A percentile compares a stretch with the other conserved stretches of the same genome.
phyloP scores from a whole-genome alignment of 2,797 vertebrate species.

The Typhlichthys subterraneus region DNA sequence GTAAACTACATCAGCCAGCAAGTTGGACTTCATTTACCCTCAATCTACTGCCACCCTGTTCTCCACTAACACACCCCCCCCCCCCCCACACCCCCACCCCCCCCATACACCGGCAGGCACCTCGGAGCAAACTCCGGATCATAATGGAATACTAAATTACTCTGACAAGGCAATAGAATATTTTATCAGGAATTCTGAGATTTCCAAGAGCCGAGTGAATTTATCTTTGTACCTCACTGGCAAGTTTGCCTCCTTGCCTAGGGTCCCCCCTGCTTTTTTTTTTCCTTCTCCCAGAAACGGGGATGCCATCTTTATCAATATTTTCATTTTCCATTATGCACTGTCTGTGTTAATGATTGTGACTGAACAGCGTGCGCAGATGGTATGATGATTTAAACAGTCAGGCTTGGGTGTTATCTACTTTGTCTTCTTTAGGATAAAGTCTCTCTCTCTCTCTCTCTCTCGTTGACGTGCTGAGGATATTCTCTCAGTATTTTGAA shows the following conservation, averaged over 20 bases:
- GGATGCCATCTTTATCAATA: constrained; percentile 58
- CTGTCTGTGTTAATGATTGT: constrained; percentile 49
- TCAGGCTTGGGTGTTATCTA: constrained; percentile 32
- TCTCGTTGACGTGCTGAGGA: not conserved
- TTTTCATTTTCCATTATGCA: constrained; percentile 58
- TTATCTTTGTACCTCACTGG: constrained; percentile 44
- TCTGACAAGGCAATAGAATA: constrained; percentile 63
- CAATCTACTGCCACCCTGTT: constrained; percentile 27
- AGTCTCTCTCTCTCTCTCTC: constrained; percentile 25
- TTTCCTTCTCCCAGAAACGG: constrained; percentile 22
- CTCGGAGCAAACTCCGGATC: constrained; percentile 41
- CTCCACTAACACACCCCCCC: constrained; percentile 4
- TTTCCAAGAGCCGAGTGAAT: constrained; percentile 50
- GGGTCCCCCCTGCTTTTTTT: constrained; percentile 2
- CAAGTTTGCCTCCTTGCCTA: constrained; percentile 12
- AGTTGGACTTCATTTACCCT: constrained; percentile 51
- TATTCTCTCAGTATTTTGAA: constrained; percentile 1
- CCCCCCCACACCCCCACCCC: constrained; percentile 16
- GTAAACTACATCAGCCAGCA: constrained; percentile 56
- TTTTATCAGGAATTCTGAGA: constrained; percentile 63
- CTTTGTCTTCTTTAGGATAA: constrained; percentile 25
- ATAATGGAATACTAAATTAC: constrained; percentile 77
- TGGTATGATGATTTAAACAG: constrained; percentile 49
- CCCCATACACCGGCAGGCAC: constrained; percentile 31
- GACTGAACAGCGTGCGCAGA: constrained; percentile 45